These are phyloP conservation scores for Gallirallus australis DNA, from an alignment of 2,797 vertebrate genomes.

Conservation along the genomic window DNA sequence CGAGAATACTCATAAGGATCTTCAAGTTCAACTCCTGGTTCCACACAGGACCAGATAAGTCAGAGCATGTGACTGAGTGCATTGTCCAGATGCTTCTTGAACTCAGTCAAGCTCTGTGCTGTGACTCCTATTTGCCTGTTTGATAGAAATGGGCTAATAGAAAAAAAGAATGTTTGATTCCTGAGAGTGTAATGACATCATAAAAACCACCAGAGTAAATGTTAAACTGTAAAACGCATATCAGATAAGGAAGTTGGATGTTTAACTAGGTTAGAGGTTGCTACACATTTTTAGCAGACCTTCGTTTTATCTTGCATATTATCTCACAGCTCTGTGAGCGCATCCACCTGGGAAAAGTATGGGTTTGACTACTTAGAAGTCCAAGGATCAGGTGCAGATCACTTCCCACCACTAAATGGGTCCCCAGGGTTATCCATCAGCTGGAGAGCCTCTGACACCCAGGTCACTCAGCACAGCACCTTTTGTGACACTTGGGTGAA, in stretches of 20 bases:
- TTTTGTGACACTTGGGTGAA: background rate
- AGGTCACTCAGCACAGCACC: background rate
- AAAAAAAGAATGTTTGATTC: background rate
- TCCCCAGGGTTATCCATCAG: fast-evolving
- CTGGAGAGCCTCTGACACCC: background rate
- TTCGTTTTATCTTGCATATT: background rate
- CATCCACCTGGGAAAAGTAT: background rate
- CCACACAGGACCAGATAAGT: too few species aligned
- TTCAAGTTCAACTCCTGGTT: too few species aligned
- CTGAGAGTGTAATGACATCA: background rate
- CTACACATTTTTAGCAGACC: background rate
- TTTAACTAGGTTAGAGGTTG: background rate
- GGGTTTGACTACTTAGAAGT: background rate
- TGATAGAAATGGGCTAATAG: background rate
- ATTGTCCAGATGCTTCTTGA: too few species aligned
- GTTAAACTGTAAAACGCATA: background rate
- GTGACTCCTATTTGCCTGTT: background rate
- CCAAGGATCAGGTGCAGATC: background rate
- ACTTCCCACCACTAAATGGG: background rate
- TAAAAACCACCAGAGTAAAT: background rate
- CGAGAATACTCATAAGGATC: too few species aligned
- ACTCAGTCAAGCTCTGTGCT: too few species aligned
- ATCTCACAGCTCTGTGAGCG: background rate
- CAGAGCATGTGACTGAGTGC: too few species aligned
- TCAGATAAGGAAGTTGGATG: background rate